Evolutionary conservation across 1,140 invertebrate genomes (phyloP).

Genomic region (Drosophila punjabiensis): DNA sequence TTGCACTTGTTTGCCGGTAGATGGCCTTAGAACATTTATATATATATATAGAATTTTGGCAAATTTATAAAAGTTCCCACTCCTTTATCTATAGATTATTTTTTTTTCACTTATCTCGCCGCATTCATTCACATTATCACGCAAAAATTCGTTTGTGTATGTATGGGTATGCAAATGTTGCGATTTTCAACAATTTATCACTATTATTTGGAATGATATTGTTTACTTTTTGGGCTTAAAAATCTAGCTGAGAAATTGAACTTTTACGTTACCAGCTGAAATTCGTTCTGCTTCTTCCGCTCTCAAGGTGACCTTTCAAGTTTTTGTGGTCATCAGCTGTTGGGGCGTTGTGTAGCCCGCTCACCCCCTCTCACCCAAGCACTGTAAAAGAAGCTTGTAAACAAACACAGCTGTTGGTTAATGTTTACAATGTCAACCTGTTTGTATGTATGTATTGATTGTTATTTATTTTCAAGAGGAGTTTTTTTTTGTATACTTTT

Average conservation of each 20-base stretch:
- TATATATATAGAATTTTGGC: slow-evolving; percentile 2
- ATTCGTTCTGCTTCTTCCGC: slow-evolving; percentile 50
- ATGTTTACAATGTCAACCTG: slow-evolving; percentile 17
- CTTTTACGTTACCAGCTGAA: slow-evolving; percentile 74
- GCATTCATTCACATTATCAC: slow-evolving; percentile 31
- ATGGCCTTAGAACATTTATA: slow-evolving; percentile 24
- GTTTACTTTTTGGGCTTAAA: slow-evolving; percentile 31
- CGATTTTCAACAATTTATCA: slow-evolving; percentile 11
- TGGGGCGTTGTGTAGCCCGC: slow-evolving; percentile 38
- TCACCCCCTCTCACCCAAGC: slow-evolving; percentile 21
- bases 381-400: slow-evolving; percentile 45
- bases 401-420: slow-evolving; percentile 66
- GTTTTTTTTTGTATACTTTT: not conserved
- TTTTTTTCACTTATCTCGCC: slow-evolving; percentile 18
- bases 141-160: slow-evolving; percentile 18
- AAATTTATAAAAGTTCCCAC: slow-evolving; percentile 11
- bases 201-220: slow-evolving; percentile 47
- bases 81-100: slow-evolving; percentile 15
- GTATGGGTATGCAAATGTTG: slow-evolving; percentile 12
- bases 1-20: slow-evolving; percentile 54
- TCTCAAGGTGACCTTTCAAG: slow-evolving; percentile 80
- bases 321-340: slow-evolving; percentile 72
- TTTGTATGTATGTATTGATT: not conserved
- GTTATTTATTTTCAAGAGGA: too few relatives aligned
- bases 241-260: slow-evolving; percentile 23